Evolutionary conservation across 2,888 invertebrate species (phyloP).

Genomic region (Tipula confusa): DNA sequence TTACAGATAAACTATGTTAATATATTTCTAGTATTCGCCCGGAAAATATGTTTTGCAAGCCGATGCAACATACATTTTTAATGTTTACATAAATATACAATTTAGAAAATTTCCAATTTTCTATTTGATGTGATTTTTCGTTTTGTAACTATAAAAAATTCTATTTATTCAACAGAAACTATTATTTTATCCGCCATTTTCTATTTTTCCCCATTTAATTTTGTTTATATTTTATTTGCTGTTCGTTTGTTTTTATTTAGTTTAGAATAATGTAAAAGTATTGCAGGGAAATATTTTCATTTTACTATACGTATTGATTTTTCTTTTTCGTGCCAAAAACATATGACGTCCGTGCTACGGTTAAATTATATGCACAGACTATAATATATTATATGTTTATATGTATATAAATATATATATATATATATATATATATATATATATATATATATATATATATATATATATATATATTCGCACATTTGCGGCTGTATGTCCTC

Average conservation of each 20-base stretch:
- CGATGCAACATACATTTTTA: background rate
- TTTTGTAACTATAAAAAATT: background rate
- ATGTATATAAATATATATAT: too few species aligned
- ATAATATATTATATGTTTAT: too few species aligned
- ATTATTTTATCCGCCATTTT: background rate
- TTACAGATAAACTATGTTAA: background rate
- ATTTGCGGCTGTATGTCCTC: too few species aligned
- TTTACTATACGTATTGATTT: background rate
- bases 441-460: too few species aligned
- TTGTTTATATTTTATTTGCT: background rate
- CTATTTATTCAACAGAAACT: background rate
- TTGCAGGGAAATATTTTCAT: background rate
- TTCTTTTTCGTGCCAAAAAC: background rate
- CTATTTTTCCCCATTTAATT: background rate
- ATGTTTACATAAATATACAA: background rate
- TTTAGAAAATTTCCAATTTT: background rate
- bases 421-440: too few species aligned
- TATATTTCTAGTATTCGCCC: background rate
- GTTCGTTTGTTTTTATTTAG: background rate
- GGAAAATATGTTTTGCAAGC: background rate
- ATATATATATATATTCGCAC: too few species aligned
- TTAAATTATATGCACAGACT: background rate
- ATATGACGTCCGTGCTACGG: background rate
- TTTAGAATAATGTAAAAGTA: background rate
- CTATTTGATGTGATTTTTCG: background rate